Evolutionary conservation across 2,888 invertebrate genomes (phyloP).

Genomic region (Laothoe populi): DNA sequence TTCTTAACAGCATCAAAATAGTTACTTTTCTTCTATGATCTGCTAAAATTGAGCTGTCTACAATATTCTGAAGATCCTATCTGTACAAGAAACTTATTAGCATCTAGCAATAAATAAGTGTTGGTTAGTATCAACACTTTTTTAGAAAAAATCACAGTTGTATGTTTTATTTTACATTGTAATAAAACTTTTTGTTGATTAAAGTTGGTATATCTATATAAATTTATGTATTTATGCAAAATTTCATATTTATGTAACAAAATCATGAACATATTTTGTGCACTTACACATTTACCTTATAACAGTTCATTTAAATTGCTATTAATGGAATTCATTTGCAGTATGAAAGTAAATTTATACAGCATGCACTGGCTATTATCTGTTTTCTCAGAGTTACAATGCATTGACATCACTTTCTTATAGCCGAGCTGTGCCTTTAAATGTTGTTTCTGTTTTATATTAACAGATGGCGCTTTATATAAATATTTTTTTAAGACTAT

Average conservation of each 20-base stretch:
- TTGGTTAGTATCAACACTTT: no score
- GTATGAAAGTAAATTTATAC: slow-evolving; percentile 35
- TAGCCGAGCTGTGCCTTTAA: neutral
- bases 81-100: no score
- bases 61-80: no score
- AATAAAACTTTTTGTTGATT: neutral
- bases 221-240: no score
- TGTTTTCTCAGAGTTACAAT: slow-evolving; percentile 40
- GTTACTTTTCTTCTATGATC: no score
- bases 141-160: no score
- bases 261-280: neutral
- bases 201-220: neutral
- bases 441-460: neutral
- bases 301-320: slow-evolving; percentile 8
- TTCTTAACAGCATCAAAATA: no score
- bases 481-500: neutral
- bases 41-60: no score
- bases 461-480: slow-evolving; percentile 11
- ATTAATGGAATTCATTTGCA: slow-evolving; percentile 30
- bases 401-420: slow-evolving; percentile 28
- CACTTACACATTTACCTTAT: neutral
- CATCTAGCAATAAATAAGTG: no score
- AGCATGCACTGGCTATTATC: slow-evolving; percentile 34
- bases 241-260: neutral
- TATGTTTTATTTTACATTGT: neutral